Conservation (phyloP, 2,888 invertebrate species). For the Neocrepidodera transversa region DNA sequence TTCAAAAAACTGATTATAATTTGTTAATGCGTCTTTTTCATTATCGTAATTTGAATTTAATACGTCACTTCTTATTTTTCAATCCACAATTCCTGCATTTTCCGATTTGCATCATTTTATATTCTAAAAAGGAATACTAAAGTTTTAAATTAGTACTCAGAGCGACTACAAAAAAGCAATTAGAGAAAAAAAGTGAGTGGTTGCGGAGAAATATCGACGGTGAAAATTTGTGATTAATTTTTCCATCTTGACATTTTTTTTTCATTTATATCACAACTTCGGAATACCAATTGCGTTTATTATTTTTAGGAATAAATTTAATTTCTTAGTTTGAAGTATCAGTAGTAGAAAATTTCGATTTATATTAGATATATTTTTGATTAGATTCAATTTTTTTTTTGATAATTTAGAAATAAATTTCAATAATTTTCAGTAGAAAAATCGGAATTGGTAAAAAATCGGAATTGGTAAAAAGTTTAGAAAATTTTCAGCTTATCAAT, state of each 20-base stretch:
- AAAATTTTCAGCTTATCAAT: too few relatives aligned
- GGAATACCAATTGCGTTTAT: background rate
- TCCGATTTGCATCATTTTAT: background rate
- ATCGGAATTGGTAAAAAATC: too few relatives aligned
- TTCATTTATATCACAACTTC: background rate
- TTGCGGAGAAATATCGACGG: background rate
- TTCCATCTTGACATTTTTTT: background rate
- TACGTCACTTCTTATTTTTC: background rate
- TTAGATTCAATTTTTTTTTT: too few relatives aligned
- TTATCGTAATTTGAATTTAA: conserved; percentile 9
- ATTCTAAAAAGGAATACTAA: conserved; percentile 10
- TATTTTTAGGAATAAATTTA: too few relatives aligned
- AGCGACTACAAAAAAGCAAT: conserved; percentile 6
- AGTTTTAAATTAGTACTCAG: background rate
- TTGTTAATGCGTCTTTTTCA: too few relatives aligned
- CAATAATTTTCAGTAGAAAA: too few relatives aligned
- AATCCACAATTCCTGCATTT: background rate
- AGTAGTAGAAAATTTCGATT: too few relatives aligned
- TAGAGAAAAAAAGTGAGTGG: background rate
- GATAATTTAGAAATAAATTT: too few relatives aligned
- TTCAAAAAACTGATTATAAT: too few relatives aligned
- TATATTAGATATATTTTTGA: too few relatives aligned
- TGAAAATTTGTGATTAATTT: background rate
- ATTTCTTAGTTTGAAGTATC: too few relatives aligned
- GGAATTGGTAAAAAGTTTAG: too few relatives aligned